phyloP scores from a whole-genome alignment of 2,113 vertebrate species.

The Phyllostomus discolor region DNA sequence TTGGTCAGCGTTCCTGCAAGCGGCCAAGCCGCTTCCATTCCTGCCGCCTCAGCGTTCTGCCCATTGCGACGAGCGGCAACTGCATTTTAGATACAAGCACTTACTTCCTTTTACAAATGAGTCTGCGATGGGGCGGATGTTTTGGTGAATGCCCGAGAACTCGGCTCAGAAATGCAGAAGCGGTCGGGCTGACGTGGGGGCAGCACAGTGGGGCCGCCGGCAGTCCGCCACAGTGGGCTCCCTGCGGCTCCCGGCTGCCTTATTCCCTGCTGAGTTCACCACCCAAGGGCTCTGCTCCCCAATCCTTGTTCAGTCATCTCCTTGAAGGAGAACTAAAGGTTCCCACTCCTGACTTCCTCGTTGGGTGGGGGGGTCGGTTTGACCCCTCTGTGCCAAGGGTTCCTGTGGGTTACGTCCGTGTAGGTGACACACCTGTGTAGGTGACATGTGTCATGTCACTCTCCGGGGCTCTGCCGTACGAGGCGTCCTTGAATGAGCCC shows the following conservation, averaged over 20 bases:
- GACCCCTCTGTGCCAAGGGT: neutral
- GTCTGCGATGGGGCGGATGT: neutral
- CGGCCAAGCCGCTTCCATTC: neutral
- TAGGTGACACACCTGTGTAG: neutral
- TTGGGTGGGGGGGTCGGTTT: neutral
- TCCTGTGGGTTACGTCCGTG: constrained; percentile 7
- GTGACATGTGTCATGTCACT: neutral
- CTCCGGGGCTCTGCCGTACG: neutral
- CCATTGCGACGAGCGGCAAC: neutral
- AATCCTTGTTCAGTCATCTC: neutral
- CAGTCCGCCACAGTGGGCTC: neutral
- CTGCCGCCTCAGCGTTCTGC: neutral
- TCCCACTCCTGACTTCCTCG: neutral
- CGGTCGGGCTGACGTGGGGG: neutral
- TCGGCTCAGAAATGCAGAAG: neutral
- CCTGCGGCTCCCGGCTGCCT: neutral
- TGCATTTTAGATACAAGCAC: neutral
- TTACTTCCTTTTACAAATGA: neutral
- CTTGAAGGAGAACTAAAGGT: neutral
- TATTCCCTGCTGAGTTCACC: neutral
- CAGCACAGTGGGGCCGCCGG: neutral
- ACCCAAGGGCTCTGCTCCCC: neutral
- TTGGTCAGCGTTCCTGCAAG: neutral
- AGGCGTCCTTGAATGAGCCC: neutral
- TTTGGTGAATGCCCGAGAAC: neutral